These are phyloP conservation scores for Cheilosia impressa DNA, from an alignment of 2,888 invertebrate species.

Conservation along the genomic window DNA sequence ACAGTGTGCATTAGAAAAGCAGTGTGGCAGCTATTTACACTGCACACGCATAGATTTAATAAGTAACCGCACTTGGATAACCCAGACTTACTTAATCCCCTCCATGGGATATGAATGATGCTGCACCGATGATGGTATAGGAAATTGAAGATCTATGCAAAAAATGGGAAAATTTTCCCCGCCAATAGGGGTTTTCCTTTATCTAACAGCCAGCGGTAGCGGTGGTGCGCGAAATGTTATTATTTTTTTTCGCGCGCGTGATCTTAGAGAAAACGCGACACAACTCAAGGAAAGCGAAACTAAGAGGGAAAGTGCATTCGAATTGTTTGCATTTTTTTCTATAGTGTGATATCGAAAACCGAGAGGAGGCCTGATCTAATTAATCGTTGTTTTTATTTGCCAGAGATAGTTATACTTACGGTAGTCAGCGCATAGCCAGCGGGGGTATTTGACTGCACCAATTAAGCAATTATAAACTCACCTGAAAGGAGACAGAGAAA, in stretches of 20 bases:
- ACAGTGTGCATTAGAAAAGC: slow-evolving; percentile 44
- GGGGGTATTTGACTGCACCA: slow-evolving; percentile 37
- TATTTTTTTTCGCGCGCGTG: slow-evolving; percentile 35
- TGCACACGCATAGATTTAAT: not conserved
- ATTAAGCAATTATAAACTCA: slow-evolving; percentile 72
- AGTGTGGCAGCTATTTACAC: not conserved
- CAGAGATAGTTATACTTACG: slow-evolving; percentile 35
- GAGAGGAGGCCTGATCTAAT: slow-evolving; percentile 36
- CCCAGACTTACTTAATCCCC: slow-evolving; percentile 74
- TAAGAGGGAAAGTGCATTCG: slow-evolving; percentile 73
- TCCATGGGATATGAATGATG: slow-evolving; percentile 12
- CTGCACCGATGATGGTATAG: slow-evolving; percentile 15
- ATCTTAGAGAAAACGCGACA: slow-evolving; percentile 63
- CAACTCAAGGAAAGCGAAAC: slow-evolving; percentile 72
- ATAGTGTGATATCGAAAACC: slow-evolving; percentile 1
- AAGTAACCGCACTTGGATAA: slow-evolving; percentile 68
- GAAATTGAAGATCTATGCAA: slow-evolving; percentile 55
- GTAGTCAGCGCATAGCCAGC: slow-evolving; percentile 38
- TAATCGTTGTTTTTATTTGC: slow-evolving; percentile 13
- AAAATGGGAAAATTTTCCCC: slow-evolving; percentile 32
- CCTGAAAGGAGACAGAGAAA: slow-evolving; percentile 63
- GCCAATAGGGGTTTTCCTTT: slow-evolving; percentile 37
- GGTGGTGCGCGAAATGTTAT: slow-evolving; percentile 40
- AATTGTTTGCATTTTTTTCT: slow-evolving; percentile 60
- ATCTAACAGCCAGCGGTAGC: slow-evolving; percentile 23